Base-by-base conservation (phyloP, 1,140 invertebrate genomes). In the Rhyacophila brunnea region DNA sequence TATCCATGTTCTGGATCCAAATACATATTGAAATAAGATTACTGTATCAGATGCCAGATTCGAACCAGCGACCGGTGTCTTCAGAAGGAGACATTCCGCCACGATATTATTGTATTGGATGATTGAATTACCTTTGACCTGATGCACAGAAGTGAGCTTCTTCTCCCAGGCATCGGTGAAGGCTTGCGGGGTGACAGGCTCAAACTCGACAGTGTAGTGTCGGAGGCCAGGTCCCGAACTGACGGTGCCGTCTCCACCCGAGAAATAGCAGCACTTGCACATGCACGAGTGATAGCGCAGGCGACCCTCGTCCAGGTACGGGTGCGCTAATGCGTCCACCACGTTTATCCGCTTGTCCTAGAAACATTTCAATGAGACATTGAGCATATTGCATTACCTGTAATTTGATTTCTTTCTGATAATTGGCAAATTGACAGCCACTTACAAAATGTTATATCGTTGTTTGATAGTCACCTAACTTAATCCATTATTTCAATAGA, bases 281-380 rank as follows among this genome's bases (percentile, higher is more conserved):
- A 99, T 99, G 75, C 97, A 99, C 38, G 96, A 99, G 79, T 99
- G 97, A 80, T 98, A 99, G 67, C 97, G 85, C 62, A 99, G 83
- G 65, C 97, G 84, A 45, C 97, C 97, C 76, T 99, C 97, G 70
- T 98, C 95, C 54, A 99, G 82, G 79, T 98, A 99, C 10, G 95
- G 93, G 82, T 98, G 96, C 56, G 91, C 89, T 62, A 99, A 80
- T 5, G 97, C 96, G 73, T 98, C 92, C 34, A 91, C 87, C 43
- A 98, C 94, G 6, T 88, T 91, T 71, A 98, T 95, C 70, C 96
- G 84, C 77, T 97, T 96, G 68, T 94, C 90, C 90, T 95, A 72
- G 1, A 74, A 71, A 58, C 40, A 28, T 28, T 28, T 28, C 4
- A 28, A 9, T 3, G 23, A 28, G 4, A 28, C 9, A 28, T 28